A percentile compares a stretch with the other conserved stretches of the same genome.
Conservation (phyloP, 2,113 vertebrate species). For the Mus pahari region DNA sequence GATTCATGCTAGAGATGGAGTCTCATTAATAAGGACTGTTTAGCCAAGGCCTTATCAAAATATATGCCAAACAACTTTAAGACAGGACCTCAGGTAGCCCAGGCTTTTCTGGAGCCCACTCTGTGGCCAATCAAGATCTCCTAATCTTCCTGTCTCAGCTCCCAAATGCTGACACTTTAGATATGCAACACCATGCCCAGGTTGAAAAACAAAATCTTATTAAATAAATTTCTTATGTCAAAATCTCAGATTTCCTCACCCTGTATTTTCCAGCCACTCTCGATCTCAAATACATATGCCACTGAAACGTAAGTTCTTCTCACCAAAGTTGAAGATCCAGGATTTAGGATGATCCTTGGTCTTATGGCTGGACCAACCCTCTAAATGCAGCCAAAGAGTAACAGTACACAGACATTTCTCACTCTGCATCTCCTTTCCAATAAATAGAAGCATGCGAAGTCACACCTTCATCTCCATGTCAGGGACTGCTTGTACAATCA, state of each 20-base stretch:
- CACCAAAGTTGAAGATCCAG: background rate
- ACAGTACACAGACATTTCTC: background rate
- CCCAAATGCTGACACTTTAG: background rate
- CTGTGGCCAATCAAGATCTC: background rate
- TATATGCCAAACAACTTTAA: background rate
- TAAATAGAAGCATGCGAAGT: background rate
- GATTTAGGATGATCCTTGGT: background rate
- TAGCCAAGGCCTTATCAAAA: slow-evolving; percentile 13
- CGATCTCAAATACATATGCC: background rate
- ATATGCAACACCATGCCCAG: background rate
- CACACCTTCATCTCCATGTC: background rate
- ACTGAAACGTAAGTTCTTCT: background rate
- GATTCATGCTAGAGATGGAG: background rate
- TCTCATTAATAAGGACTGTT: background rate
- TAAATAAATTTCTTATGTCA: background rate
- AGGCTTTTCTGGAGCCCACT: background rate
- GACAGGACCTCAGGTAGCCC: background rate
- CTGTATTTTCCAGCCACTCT: background rate
- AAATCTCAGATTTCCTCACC: background rate
- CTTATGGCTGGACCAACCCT: background rate
- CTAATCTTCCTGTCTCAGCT: background rate
- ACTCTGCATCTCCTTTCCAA: background rate
- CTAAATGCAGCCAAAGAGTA: background rate
- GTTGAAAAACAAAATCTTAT: background rate
- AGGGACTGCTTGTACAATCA: slow-evolving; percentile 17